Percentiles rank a stretch among this genome's conserved stretches.
Conservation (phyloP, 2,797 vertebrate species). For the Onychomys leucogaster region DNA sequence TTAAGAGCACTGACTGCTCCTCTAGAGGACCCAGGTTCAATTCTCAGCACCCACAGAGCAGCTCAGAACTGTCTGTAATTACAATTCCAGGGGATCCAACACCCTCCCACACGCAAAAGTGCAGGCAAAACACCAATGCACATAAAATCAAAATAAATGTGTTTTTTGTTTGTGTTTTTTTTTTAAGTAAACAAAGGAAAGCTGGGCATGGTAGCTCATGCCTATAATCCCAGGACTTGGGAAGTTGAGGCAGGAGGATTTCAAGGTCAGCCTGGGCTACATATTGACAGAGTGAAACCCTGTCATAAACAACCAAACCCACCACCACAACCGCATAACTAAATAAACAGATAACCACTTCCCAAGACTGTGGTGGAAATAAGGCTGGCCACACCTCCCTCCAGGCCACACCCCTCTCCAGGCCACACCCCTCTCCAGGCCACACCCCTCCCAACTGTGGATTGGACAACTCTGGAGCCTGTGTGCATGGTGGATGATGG, state of each 20-base stretch:
- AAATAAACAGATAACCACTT: background rate
- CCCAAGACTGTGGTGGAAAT: constrained; percentile 1
- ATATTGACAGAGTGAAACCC: background rate
- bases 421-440: background rate
- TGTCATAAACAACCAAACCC: background rate
- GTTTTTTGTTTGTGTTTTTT: too few species aligned
- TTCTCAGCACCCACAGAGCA: background rate
- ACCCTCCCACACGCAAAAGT: background rate
- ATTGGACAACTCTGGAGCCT: background rate
- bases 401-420: too few species aligned
- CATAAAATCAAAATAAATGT: background rate
- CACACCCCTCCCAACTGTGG: background rate
- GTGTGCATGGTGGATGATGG: accelerated
- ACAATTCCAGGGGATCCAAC: background rate
- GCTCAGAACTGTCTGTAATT: background rate
- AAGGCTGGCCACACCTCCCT: background rate
- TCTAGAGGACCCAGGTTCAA: background rate
- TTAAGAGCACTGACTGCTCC: background rate
- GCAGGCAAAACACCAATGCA: background rate
- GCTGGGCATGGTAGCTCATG: background rate
- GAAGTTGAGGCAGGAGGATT: background rate
- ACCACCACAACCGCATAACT: background rate
- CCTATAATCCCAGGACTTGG: background rate
- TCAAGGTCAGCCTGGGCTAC: background rate
- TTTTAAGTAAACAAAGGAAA: constrained; percentile 32